Conservation (phyloP, 2,113 vertebrate genomes). For the Trematomus loennbergii region DNA sequence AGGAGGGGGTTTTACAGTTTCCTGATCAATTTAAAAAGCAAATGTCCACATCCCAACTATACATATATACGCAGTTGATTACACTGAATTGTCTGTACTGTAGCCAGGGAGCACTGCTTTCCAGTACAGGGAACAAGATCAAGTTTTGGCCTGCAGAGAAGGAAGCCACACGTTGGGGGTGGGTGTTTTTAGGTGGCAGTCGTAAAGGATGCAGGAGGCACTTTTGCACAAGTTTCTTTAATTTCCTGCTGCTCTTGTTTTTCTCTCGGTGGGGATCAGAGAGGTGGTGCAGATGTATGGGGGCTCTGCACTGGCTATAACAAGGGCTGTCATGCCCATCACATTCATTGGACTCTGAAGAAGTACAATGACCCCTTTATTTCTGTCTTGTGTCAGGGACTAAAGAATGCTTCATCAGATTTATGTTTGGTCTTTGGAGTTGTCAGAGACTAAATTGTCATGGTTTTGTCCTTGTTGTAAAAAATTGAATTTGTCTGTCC, state of each 20-base stretch:
- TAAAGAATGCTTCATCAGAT: slow-evolving; percentile 66
- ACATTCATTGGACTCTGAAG: slow-evolving; percentile 64
- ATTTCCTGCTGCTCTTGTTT: slow-evolving; percentile 78
- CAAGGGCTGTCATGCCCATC: slow-evolving; percentile 37
- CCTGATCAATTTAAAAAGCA: slow-evolving; percentile 60
- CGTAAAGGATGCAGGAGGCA: slow-evolving; percentile 74
- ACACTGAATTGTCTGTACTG: slow-evolving; percentile 79
- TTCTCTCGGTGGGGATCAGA: slow-evolving; percentile 64
- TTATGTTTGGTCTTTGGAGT: slow-evolving; percentile 58
- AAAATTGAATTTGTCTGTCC: slow-evolving; percentile 71
- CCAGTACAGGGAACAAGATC: slow-evolving; percentile 66
- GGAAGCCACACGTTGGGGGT: slow-evolving; percentile 34
- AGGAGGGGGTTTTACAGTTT: slow-evolving; percentile 63
- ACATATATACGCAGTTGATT: slow-evolving; percentile 63
- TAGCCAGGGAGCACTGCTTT: slow-evolving; percentile 66
- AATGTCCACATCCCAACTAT: slow-evolving; percentile 56
- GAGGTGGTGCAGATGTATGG: slow-evolving; percentile 55
- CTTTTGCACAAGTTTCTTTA: slow-evolving; percentile 84
- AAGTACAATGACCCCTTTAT: slow-evolving; percentile 75
- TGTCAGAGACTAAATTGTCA: slow-evolving; percentile 63
- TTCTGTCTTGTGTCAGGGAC: slow-evolving; percentile 60
- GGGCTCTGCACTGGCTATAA: slow-evolving; percentile 46
- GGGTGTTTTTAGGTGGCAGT: slow-evolving; percentile 34
- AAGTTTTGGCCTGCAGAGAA: slow-evolving; percentile 71
- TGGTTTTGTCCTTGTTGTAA: slow-evolving; percentile 73